phyloP scores from a whole-genome alignment of 2,888 invertebrate genomes.

The Iphiclides podalirius region DNA sequence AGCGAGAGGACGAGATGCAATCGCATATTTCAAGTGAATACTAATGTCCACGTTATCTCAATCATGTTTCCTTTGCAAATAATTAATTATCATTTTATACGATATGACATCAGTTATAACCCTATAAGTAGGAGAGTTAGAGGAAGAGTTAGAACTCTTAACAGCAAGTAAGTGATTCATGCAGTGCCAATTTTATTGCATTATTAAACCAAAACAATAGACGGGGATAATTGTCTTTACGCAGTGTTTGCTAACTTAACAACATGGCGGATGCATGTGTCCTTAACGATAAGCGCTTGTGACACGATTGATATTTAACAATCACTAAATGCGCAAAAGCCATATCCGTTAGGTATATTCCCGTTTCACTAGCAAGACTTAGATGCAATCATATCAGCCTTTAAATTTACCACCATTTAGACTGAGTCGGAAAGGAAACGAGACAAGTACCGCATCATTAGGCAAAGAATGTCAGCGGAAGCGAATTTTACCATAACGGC shows the following conservation, averaged over 20 bases:
- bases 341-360: slow-evolving; percentile 15
- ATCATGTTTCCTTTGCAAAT: too few relatives aligned
- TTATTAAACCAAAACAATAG: slow-evolving; percentile 2
- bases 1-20: too few relatives aligned
- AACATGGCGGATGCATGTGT: slow-evolving; percentile 2
- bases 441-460: slow-evolving; percentile 23
- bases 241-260: neutral
- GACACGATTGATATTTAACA: slow-evolving; percentile 20
- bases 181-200: neutral
- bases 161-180: too few relatives aligned
- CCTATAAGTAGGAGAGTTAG: too few relatives aligned
- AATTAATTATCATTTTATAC: too few relatives aligned
- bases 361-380: slow-evolving; percentile 13
- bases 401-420: slow-evolving; percentile 20
- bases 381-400: slow-evolving; percentile 19
- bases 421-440: slow-evolving; percentile 22
- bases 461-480: slow-evolving; percentile 18
- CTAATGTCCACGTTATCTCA: too few relatives aligned
- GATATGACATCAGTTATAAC: too few relatives aligned
- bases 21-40: too few relatives aligned
- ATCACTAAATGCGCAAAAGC: slow-evolving; percentile 7
- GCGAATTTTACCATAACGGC: slow-evolving; percentile 7
- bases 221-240: neutral
- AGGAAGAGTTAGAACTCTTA: too few relatives aligned
- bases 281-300: slow-evolving; percentile 2